Evolutionary conservation across 2,113 vertebrate species (phyloP).

Genomic region (Myotis lucifugus): DNA sequence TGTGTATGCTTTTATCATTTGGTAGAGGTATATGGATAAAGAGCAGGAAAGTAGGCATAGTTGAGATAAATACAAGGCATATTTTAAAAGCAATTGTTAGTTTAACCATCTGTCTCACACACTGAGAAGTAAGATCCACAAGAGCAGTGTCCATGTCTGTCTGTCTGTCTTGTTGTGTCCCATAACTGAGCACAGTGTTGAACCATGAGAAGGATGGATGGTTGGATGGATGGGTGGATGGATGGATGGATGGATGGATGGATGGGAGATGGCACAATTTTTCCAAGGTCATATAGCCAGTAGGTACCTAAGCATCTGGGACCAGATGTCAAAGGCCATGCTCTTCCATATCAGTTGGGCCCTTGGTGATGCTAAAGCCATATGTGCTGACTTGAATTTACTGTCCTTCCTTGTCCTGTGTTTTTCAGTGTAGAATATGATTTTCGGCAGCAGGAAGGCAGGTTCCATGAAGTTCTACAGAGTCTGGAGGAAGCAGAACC

Average conservation of each 20-base stretch:
- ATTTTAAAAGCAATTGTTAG: neutral
- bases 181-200: neutral
- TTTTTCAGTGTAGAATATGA: slow-evolving; percentile 94
- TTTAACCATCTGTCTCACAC: neutral
- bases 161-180: neutral
- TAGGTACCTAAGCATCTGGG: neutral
- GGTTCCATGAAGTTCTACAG: slow-evolving; percentile 91
- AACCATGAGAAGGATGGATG: too few relatives aligned
- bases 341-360: neutral
- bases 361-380: neutral
- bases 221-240: too few relatives aligned
- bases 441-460: slow-evolving; percentile 96
- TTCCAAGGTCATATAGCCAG: neutral
- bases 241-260: too few relatives aligned
- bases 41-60: neutral
- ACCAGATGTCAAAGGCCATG: neutral
- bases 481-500: slow-evolving; percentile 88
- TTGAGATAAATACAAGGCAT: neutral
- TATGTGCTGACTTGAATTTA: neutral
- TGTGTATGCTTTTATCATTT: neutral
- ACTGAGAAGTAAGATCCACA: neutral
- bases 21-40: neutral
- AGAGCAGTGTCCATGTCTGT: neutral
- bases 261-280: neutral
- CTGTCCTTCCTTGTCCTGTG: slow-evolving; percentile 69